phyloP scores from a whole-genome alignment of 1,140 invertebrate species.

The Drosophila arizonae region DNA sequence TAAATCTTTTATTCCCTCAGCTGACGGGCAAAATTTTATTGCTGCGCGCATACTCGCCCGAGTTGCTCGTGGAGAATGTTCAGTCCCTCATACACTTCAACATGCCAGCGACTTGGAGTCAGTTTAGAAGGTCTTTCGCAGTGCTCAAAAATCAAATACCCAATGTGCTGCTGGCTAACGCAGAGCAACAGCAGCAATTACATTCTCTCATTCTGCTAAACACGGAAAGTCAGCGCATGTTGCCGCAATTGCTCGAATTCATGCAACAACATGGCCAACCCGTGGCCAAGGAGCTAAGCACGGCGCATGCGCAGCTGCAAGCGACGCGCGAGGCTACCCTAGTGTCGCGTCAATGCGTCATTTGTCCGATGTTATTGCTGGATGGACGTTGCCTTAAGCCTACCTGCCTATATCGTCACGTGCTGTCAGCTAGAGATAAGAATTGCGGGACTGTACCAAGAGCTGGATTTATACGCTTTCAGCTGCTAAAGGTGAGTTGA shows the following conservation, averaged over 20 bases:
- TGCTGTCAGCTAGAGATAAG: not conserved
- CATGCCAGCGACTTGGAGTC: slow-evolving; percentile 29
- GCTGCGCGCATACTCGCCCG: slow-evolving; percentile 15
- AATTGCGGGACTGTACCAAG: slow-evolving; percentile 36
- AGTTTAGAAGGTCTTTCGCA: slow-evolving; percentile 18
- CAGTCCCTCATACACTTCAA: slow-evolving; percentile 23
- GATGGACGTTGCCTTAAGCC: slow-evolving; percentile 18
- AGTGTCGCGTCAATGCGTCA: slow-evolving; percentile 14
- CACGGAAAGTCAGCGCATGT: not conserved
- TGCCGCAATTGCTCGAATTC: slow-evolving; percentile 35
- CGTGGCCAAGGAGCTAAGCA: not conserved
- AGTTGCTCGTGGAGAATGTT: slow-evolving; percentile 17
- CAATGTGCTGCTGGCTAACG: not conserved
- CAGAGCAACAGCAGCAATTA: slow-evolving; percentile 3
- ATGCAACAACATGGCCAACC: slow-evolving; percentile 26
- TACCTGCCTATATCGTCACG: slow-evolving; percentile 47
- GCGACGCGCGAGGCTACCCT: not conserved
- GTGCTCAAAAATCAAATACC: slow-evolving; percentile 1
- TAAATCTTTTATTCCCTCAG: not conserved
- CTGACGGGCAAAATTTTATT: slow-evolving; percentile 21
- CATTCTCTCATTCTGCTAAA: slow-evolving; percentile 20
- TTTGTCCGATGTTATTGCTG: slow-evolving; percentile 22
- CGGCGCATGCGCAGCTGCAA: slow-evolving; percentile 21
- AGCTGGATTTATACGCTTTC: slow-evolving; percentile 6
- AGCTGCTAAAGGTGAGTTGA: slow-evolving; percentile 27